Percentiles rank a stretch among this genome's conserved stretches.
phyloP scores from a whole-genome alignment of 2,113 vertebrate species.

The Argyrosomus japonicus region DNA sequence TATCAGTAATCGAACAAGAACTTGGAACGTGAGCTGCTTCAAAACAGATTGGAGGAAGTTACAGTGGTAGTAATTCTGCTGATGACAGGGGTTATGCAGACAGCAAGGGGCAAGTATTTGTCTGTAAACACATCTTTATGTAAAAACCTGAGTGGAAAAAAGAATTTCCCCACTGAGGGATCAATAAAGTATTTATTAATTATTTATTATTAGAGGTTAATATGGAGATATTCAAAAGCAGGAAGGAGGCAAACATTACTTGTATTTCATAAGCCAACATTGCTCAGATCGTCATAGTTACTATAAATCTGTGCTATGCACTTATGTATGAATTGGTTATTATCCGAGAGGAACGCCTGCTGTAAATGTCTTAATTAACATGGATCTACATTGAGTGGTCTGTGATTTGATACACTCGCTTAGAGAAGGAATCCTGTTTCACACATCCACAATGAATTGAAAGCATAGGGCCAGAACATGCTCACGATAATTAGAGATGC shows the following conservation, averaged over 20 bases:
- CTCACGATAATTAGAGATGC: background rate
- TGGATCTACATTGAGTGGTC: background rate
- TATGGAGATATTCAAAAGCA: background rate
- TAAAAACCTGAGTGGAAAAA: no score
- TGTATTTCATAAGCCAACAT: background rate
- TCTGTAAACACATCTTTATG: constrained; percentile 3
- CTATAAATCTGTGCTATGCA: background rate
- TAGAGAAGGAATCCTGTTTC: constrained; percentile 10
- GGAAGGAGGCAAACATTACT: background rate
- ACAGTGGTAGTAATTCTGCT: background rate
- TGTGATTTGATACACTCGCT: background rate
- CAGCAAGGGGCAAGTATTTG: background rate
- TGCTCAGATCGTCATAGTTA: no score
- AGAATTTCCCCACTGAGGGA: no score
- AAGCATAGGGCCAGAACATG: background rate
- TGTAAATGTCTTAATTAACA: constrained; percentile 9
- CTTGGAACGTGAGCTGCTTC: constrained; percentile 1
- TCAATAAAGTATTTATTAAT: no score
- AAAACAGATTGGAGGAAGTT: constrained; percentile 6
- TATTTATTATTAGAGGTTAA: no score
- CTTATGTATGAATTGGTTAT: background rate
- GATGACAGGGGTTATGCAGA: background rate
- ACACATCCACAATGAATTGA: background rate
- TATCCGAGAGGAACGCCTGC: background rate
- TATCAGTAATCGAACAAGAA: background rate